Conservation (phyloP, 2,888 invertebrate species). For the Polyommatus iphigenia region DNA sequence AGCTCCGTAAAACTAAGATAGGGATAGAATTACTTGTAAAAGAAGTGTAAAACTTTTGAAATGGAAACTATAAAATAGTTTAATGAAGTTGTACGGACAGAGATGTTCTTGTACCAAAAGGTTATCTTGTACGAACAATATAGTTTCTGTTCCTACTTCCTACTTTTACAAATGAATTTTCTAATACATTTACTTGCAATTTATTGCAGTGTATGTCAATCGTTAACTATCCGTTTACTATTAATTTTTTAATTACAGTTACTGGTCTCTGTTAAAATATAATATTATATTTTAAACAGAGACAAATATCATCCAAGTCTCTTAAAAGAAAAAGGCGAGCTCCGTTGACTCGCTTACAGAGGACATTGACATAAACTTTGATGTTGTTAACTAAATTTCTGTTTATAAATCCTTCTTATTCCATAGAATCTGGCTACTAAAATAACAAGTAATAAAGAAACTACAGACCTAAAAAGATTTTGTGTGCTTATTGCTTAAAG, state of each 20-base stretch:
- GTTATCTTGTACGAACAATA: slow-evolving; percentile 7
- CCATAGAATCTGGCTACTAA: not conserved
- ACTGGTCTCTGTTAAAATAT: no score
- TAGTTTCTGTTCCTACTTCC: slow-evolving; percentile 16
- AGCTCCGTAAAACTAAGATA: slow-evolving; percentile 13
- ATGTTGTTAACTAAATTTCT: not conserved
- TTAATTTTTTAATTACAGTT: no score
- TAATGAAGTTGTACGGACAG: slow-evolving; percentile 21
- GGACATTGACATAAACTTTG: not conserved
- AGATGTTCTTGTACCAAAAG: slow-evolving; percentile 17
- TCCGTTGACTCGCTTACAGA: not conserved
- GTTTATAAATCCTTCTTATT: no score
- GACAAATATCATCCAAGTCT: no score
- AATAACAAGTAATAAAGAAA: not conserved
- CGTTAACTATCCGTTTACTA: no score
- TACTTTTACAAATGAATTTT: slow-evolving; percentile 22
- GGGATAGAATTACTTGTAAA: slow-evolving; percentile 22
- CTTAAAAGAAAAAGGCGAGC: not conserved
- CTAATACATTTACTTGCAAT: slow-evolving; percentile 3
- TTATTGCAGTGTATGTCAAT: not conserved
- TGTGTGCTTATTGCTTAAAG: no score
- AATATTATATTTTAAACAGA: no score
- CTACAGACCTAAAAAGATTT: no score
- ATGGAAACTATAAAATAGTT: slow-evolving; percentile 24
- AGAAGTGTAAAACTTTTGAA: slow-evolving; percentile 19